Percentiles rank a stretch among this genome's conserved stretches.
These are phyloP conservation scores for Gobio gobio DNA, from an alignment of 2,113 vertebrate genomes.

Conservation along the genomic window DNA sequence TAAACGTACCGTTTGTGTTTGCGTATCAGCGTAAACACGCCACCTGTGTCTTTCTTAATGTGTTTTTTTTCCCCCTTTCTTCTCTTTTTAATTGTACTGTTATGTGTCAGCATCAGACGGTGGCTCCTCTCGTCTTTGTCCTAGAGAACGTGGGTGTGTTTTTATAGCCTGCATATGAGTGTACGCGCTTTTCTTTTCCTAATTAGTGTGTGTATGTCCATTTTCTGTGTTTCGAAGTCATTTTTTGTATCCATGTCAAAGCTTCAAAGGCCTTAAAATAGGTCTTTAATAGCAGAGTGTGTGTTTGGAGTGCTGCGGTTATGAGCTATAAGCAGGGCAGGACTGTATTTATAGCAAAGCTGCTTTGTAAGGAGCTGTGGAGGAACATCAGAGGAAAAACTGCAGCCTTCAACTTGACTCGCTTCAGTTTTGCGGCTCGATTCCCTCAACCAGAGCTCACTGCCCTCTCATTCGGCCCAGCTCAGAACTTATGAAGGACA, in stretches of 20 bases:
- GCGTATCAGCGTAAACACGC: background rate
- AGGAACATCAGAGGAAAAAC: constrained; percentile 56
- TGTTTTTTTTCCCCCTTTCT: constrained; percentile 41
- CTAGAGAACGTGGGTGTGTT: constrained; percentile 21
- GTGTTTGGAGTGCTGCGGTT: constrained; percentile 70
- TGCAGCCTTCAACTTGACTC: background rate
- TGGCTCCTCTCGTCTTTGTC: background rate
- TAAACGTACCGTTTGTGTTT: constrained; percentile 8
- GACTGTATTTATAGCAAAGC: constrained; percentile 76
- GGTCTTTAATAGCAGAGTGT: constrained; percentile 79
- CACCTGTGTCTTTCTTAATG: constrained; percentile 29
- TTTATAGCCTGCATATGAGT: constrained; percentile 19
- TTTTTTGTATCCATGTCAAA: constrained; percentile 51
- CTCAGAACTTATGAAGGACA: constrained; percentile 32
- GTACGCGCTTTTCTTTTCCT: constrained; percentile 14
- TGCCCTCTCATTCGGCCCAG: constrained; percentile 20
- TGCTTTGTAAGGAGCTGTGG: constrained; percentile 58
- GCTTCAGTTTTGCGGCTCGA: constrained; percentile 24
- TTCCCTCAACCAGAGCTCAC: constrained; percentile 15
- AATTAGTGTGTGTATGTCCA: constrained; percentile 29
- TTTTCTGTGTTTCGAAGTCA: constrained; percentile 36
- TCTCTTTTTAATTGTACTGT: constrained; percentile 4
- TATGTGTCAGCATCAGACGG: constrained; percentile 23
- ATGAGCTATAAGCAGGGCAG: constrained; percentile 74
- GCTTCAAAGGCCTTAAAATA: constrained; percentile 79